Percentiles rank a stretch among this genome's conserved stretches.
phyloP scores from a whole-genome alignment of 2,888 invertebrate species.

The Rapana venosa region DNA sequence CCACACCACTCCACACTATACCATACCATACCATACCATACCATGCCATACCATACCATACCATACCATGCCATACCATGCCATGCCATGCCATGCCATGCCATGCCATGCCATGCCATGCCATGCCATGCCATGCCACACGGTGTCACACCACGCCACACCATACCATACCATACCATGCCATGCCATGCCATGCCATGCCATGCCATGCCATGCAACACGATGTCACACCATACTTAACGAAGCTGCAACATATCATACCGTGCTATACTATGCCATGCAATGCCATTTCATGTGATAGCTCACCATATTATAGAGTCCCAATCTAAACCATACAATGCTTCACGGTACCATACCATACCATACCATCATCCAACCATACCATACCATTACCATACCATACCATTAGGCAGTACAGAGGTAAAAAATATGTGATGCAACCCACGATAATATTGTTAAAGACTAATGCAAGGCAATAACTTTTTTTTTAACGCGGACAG shows the following conservation, averaged over 20 bases:
- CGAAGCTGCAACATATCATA: background rate
- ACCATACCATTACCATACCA: background rate
- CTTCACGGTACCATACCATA: background rate
- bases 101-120: too few species aligned
- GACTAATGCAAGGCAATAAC: too few species aligned
- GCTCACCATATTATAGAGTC: conserved; percentile 15
- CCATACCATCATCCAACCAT: background rate
- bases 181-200: background rate
- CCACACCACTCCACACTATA: conserved; percentile 14
- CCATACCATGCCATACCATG: conserved; percentile 1
- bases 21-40: background rate
- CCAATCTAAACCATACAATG: background rate
- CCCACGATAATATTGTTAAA: too few species aligned
- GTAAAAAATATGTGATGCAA: too few species aligned
- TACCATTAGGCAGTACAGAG: background rate
- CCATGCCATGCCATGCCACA: too few species aligned
- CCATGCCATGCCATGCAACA: background rate
- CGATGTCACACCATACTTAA: background rate
- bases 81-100: too few species aligned
- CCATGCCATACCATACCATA: conserved; percentile 11
- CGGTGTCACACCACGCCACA: too few species aligned
- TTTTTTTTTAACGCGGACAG: too few species aligned
- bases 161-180: background rate
- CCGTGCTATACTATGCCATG: background rate
- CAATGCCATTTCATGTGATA: background rate